phyloP scores from a whole-genome alignment of 2,888 invertebrate species.

The Andrena bucephala region DNA sequence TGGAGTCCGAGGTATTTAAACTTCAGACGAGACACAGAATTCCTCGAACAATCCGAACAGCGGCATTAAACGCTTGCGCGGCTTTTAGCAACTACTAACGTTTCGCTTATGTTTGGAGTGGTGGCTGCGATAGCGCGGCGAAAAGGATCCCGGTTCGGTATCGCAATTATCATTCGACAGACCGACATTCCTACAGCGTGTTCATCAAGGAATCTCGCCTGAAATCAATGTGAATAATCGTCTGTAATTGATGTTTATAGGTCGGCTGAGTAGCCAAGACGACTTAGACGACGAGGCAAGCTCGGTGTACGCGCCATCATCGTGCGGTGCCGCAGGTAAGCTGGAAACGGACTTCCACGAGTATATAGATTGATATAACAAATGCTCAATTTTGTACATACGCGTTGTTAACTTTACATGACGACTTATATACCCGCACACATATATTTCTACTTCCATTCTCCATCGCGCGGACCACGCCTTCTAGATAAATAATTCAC shows the following conservation, averaged over 20 bases:
- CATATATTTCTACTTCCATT: constrained; percentile 27
- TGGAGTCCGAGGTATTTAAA: constrained; percentile 87
- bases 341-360: constrained; percentile 85
- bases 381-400: constrained; percentile 72
- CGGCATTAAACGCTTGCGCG: too few relatives aligned
- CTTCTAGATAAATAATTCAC: constrained; percentile 53
- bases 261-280: constrained; percentile 94
- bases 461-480: constrained; percentile 19
- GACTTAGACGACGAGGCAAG: constrained; percentile 93
- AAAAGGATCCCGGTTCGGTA: neutral
- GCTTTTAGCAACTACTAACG: too few relatives aligned
- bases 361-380: constrained; percentile 85
- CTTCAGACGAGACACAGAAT: neutral
- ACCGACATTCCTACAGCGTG: neutral
- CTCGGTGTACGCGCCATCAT: constrained; percentile 89
- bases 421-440: constrained; percentile 31
- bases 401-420: constrained; percentile 47
- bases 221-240: constrained; percentile 27
- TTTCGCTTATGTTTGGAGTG: too few relatives aligned
- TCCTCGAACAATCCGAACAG: neutral
- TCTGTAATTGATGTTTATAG: constrained; percentile 84
- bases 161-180: neutral
- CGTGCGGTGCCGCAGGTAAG: constrained; percentile 88
- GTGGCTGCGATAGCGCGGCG: too few relatives aligned
- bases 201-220: neutral